Base-by-base conservation (phyloP, 2,888 invertebrate genomes). In the Odontothrips loti region DNA sequence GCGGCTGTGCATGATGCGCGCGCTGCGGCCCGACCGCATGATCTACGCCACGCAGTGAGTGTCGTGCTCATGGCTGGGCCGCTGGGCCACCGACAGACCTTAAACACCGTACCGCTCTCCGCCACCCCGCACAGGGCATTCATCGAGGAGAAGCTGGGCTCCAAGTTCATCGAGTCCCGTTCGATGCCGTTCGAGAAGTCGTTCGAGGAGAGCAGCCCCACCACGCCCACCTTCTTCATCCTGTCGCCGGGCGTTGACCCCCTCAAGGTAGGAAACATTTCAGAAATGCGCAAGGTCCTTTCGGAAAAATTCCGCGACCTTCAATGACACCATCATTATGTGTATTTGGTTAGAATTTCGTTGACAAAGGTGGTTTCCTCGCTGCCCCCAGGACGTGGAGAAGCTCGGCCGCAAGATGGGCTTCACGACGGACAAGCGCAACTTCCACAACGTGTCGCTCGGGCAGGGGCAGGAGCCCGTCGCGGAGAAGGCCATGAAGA, bases 401-500 rank as follows among this genome's bases (percentile, higher is more conserved):
- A 92, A 92, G 83, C 87, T 96, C 43, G 98, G 97, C 0, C 92
- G 92, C 84, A 92, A 91, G 85, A 84, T 96, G 81, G 96, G 95
- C 20, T 96, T 93, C 86, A 93, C 94, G 0, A 90, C 91, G 15
- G 95, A 96, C 83, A 91, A 91, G 84, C 92, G 91, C 83, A 97
- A 95, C 86, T 95, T 98, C 87, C 96, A 97, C 87, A 97, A 95
- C 85, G 95, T 98, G 4, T 97, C 97, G 0, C 88, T 98, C 58
- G 98, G 98, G 0, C 97, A 98, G 87, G 98, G 98, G 0, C 98
- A 98, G 86, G 97, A 98, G 88, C 89, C 94, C 2, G 94, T 97
- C 0, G 98, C 98, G 0, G 97, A 98, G 86, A 91, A 91, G 83
- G 95, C 96, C 0, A 93, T 98, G 91, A 92, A 93, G 79, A 86